Conservation (phyloP, 2,113 vertebrate species). For the Chaenocephalus aceratus region DNA sequence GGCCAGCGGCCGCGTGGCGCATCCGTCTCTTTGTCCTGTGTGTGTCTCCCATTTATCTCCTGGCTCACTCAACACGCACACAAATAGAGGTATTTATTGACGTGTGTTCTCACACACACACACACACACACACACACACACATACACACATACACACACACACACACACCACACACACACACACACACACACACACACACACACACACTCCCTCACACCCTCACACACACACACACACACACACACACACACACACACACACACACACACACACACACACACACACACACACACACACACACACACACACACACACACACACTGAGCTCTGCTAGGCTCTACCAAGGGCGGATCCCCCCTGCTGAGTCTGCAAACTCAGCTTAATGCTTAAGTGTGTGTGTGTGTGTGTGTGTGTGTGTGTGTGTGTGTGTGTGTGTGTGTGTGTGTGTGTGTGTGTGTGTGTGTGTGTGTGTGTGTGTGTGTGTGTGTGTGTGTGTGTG, state of each 20-base stretch:
- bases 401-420: no score
- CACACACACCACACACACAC: not conserved
- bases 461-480: no score
- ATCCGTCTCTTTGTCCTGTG: slow-evolving; percentile 31
- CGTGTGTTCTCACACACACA: not conserved
- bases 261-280: no score
- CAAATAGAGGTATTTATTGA: not conserved
- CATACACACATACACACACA: not conserved
- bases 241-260: not conserved
- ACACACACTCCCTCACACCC: no score
- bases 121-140: not conserved
- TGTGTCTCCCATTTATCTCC: slow-evolving; percentile 18
- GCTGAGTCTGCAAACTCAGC: no score
- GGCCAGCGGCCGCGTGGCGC: not conserved
- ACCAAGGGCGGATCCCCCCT: no score
- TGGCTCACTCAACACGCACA: not conserved
- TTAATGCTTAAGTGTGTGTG: no score
- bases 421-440: no score
- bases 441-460: no score
- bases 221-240: no score
- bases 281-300: slow-evolving; percentile 1
- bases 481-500: no score
- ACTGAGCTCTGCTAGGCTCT: no score
- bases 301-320: not conserved
- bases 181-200: not conserved